Conservation (phyloP, 2,113 vertebrate genomes). For the Elgaria multicarinata region DNA sequence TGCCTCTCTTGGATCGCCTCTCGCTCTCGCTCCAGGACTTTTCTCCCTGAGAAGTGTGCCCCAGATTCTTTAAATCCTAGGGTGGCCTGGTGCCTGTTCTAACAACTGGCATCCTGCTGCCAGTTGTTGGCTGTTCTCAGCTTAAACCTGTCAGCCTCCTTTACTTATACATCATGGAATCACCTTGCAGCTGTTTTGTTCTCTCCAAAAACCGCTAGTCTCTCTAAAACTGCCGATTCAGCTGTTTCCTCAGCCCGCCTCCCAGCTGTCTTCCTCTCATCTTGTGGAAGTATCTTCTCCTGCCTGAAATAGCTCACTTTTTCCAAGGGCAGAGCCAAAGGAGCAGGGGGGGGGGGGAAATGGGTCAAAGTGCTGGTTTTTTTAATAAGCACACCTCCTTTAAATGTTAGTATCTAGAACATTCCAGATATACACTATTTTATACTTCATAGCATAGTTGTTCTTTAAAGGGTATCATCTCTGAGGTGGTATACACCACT, state of each 20-base stretch:
- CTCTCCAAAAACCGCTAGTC: conserved; percentile 12
- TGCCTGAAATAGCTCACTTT: conserved; percentile 24
- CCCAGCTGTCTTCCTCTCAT: conserved; percentile 33
- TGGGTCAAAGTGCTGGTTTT: background rate
- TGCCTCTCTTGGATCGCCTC: background rate
- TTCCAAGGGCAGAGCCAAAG: conserved; percentile 7
- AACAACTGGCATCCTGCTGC: background rate
- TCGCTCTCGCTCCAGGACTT: background rate
- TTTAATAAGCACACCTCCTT: background rate
- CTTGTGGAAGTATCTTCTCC: conserved; percentile 24
- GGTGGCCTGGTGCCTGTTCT: background rate
- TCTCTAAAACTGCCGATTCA: conserved; percentile 18
- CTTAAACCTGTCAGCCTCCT: conserved; percentile 23
- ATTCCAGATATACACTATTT: background rate
- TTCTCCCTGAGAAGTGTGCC: background rate
- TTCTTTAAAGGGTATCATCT: background rate
- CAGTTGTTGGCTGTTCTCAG: background rate
- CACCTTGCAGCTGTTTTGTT: conserved; percentile 29
- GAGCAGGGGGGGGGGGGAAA: background rate
- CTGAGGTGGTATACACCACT: too few species aligned
- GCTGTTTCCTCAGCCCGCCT: conserved; percentile 15
- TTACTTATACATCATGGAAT: conserved; percentile 27
- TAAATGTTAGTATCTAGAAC: background rate
- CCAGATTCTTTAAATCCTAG: background rate
- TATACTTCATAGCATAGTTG: background rate